Base-by-base conservation (phyloP, 2,797 vertebrate species). In the Clarias platycephalus region DNA sequence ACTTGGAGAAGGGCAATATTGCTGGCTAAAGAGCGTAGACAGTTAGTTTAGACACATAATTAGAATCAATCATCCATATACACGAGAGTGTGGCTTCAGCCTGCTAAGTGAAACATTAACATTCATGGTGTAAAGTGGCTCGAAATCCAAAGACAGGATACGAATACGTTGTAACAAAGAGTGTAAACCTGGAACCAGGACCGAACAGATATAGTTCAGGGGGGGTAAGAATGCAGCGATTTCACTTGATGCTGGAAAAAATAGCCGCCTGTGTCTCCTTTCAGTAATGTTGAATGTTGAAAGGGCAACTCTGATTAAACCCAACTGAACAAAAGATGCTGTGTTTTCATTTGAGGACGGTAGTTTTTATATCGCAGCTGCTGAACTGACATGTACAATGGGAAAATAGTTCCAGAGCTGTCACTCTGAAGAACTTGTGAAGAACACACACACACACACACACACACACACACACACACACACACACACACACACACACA, bases 11-110 rank as follows among this genome's bases (percentile, higher is more conserved):
- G 92, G 88, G 92, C 90, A 91, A 91, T 91, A 91, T 85, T 92
- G 91, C 88, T 49, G 87, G 76, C 90, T 91, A 88, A 87, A 86
- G 90, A 86, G 88, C 89, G 84, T 22, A 84, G 90, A 88, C 70
- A 86, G 89, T 92, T 81, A 60, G 89, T 86, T 92, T 87, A 91
- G 89, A 92, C 89, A 90, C 90, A 92, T 93, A 92, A 93, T 92
- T 93, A 90, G 90, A 92, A 86, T 86, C 88, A 90, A 91, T 91
- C 91, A 84, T 88, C 87, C 89, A 85, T 86, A 87, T 89, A 89
- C 85, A 88, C 71, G 13, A 84, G 80, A 87, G 84, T 82, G 78
- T 72, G 86, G 77, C 88, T 83, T 80, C 67, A 67, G 83, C 90
- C 87, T 90, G 82, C 87, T 86, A 89, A 92, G 88, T 91, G 88